Base-by-base conservation (phyloP, 2,888 invertebrate species). In the Drosophila mettleri region DNA sequence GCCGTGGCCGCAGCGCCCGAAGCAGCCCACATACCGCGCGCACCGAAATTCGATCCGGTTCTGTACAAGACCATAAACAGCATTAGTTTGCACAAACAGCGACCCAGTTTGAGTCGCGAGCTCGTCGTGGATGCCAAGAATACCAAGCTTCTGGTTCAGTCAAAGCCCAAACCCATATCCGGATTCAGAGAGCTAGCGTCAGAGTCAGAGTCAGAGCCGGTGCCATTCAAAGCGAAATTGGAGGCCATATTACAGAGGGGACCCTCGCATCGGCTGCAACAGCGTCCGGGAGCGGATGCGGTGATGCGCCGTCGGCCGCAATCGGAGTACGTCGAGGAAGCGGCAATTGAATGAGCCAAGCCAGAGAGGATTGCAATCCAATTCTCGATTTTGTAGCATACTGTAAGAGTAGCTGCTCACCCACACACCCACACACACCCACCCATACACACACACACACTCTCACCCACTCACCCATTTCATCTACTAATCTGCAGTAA, bases 1-100 rank as follows among this genome's bases (percentile, higher is more conserved):
- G 65, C n/a, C 33, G 39, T 10, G 39, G 65, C 41, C 1, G 16
- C 51, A 49, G 9, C 49, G 64, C 61, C 69, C 6, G 24, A 22
- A 51, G 51, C 54, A 2, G 18, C 24, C 39, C 64, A 39, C 48
- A 90, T 91, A 68, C 91, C 92, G 46, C 89, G 87, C 62, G 75
- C 92, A 34, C 91, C 92, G 34, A 91, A 90, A 86, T 92, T 91
- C 71, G 91, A 91, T 88, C 90, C 91, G 31, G 73, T 88, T 38
- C 74, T 91, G 27, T 91, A 91, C 68, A 89, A 90, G 80, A 91
- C 90, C 58, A 81, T 91, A 46, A 90, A 89, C 71, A 90, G 84
- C 63, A 77, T 81, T 55, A 81, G 85, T 69, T 78, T 72, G 55
- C 70, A 70, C 55, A 87, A 81, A 62, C 77, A 85, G 58, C 80